These are phyloP conservation scores for Papilio elwesi DNA, from an alignment of 2,888 invertebrate genomes.

Conservation along the genomic window DNA sequence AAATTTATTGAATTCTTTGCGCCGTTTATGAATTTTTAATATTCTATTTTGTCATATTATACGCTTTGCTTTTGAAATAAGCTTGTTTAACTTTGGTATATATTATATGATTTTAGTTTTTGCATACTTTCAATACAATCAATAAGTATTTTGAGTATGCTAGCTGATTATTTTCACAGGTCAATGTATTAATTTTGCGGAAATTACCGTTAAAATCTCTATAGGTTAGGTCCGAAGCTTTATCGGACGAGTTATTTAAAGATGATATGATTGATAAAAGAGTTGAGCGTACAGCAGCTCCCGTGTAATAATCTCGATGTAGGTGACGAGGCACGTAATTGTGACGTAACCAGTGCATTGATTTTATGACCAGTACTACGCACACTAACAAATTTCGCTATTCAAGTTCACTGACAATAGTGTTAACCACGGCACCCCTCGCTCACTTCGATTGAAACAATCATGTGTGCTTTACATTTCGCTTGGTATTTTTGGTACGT, in stretches of 20 bases:
- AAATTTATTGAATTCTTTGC: conserved; percentile 39
- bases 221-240: not conserved
- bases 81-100: conserved; percentile 33
- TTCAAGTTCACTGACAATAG: conserved; percentile 23
- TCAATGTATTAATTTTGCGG: not conserved
- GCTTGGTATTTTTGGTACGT: not conserved
- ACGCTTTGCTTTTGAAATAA: conserved; percentile 24
- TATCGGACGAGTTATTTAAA: not conserved
- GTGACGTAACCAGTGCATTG: conserved; percentile 15
- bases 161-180: conserved; percentile 13
- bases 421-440: conserved; percentile 2
- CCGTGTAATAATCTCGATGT: no score
- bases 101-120: conserved; percentile 23
- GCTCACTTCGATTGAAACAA: not conserved
- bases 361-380: not conserved
- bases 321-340: not conserved
- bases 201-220: not conserved
- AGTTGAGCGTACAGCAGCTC: not conserved
- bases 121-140: conserved; percentile 27
- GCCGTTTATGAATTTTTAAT: conserved; percentile 37
- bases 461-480: no score
- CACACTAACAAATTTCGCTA: conserved; percentile 15
- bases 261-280: not conserved
- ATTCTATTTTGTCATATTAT: conserved; percentile 36
- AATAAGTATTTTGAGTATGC: conserved; percentile 11